A percentile compares a stretch with the other conserved stretches of the same genome.
Conservation (phyloP, 2,113 vertebrate genomes). For the Cavia aperea region DNA sequence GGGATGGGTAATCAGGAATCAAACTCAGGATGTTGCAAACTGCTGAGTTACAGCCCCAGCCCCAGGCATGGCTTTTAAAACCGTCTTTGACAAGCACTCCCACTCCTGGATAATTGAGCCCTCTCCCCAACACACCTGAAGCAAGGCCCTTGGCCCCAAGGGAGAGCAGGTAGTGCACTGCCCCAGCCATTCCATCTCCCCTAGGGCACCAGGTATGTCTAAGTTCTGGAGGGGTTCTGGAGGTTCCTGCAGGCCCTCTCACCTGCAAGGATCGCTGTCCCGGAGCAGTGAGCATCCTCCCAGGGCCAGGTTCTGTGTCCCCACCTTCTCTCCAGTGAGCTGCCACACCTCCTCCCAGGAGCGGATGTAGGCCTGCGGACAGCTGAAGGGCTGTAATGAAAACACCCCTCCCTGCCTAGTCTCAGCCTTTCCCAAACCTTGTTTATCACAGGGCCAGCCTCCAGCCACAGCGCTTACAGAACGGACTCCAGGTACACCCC, state of each 20-base stretch:
- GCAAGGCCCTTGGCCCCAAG: background rate
- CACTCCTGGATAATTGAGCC: background rate
- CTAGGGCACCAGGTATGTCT: background rate
- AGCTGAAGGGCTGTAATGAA: background rate
- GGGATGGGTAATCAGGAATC: too few relatives aligned
- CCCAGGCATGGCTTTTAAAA: background rate
- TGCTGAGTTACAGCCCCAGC: too few relatives aligned
- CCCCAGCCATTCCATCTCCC: background rate
- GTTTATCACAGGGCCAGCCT: background rate
- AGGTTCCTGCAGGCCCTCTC: background rate
- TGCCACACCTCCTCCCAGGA: background rate
- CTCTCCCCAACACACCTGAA: background rate
- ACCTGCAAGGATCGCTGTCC: background rate
- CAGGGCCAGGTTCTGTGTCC: background rate
- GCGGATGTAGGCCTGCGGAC: too few relatives aligned
- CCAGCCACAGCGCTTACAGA: background rate
- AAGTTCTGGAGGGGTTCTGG: background rate
- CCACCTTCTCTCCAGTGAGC: background rate
- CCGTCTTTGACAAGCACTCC: background rate
- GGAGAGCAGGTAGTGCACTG: background rate
- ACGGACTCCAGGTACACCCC: background rate
- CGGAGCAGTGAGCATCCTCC: background rate
- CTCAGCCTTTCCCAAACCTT: background rate
- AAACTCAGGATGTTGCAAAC: too few relatives aligned
- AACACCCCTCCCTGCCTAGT: background rate